phyloP scores from a whole-genome alignment of 2,797 vertebrate genomes.

The Acropternis orthonyx region DNA sequence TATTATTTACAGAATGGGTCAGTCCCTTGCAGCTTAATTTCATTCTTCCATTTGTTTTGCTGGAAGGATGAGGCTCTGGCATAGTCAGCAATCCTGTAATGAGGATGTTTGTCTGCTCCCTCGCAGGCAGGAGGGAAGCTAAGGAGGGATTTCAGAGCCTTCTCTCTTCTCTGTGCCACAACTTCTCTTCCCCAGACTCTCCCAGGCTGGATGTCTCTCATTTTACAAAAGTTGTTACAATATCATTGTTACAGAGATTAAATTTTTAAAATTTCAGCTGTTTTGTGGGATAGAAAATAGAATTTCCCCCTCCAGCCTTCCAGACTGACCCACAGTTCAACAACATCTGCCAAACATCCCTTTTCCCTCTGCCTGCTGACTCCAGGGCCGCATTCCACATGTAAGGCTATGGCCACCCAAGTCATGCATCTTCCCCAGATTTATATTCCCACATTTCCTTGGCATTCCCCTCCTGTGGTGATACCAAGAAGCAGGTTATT shows the following conservation, averaged over 20 bases:
- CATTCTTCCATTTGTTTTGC: background rate
- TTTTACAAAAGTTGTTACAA: background rate
- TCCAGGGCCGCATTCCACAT: background rate
- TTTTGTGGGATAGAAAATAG: background rate
- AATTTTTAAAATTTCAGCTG: background rate
- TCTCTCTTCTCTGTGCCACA: background rate
- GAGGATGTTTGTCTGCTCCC: background rate
- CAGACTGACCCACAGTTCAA: background rate
- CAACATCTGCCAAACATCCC: background rate
- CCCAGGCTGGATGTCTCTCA: background rate
- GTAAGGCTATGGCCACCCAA: background rate
- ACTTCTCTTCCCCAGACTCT: background rate
- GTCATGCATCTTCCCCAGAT: background rate
- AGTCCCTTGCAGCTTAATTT: background rate
- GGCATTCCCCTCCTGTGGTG: background rate
- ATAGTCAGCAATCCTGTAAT: background rate
- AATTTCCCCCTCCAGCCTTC: background rate
- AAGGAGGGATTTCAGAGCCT: background rate
- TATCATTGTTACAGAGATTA: background rate
- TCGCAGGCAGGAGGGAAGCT: background rate
- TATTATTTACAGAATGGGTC: background rate
- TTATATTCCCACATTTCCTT: background rate
- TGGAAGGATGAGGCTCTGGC: background rate
- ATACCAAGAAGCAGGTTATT: background rate
- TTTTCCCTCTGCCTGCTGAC: background rate